Evolutionary conservation across 2,888 invertebrate species (phyloP).

Genomic region (Phrixothrix hirtus): DNA sequence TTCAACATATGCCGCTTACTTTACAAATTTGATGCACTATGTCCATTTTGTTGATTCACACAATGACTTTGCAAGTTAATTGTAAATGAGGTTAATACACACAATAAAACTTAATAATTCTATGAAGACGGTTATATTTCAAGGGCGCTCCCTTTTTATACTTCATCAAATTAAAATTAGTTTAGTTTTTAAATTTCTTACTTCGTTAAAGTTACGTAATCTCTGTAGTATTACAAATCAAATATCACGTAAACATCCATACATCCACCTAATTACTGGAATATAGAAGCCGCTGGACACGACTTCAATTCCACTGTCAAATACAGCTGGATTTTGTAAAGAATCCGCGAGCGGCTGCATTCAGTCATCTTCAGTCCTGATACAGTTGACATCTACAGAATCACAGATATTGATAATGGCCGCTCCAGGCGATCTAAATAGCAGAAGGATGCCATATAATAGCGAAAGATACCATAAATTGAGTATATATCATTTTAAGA

Average conservation of each 20-base stretch:
- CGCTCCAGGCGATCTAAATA: conserved; percentile 37
- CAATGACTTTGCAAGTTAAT: conserved; percentile 29
- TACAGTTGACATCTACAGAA: conserved; percentile 43
- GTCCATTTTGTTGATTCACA: conserved; percentile 26
- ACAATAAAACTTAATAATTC: too few relatives aligned
- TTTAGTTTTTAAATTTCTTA: too few relatives aligned
- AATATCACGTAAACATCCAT: conserved; percentile 41
- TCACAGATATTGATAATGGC: conserved; percentile 44
- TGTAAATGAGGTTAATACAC: conserved; percentile 30
- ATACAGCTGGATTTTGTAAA: conserved; percentile 46
- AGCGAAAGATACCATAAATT: conserved; percentile 28
- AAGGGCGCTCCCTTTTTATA: too few relatives aligned
- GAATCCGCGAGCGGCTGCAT: conserved; percentile 52
- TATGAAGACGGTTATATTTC: conserved; percentile 7
- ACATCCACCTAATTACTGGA: conserved; percentile 49
- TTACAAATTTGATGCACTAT: conserved; percentile 26
- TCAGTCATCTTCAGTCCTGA: conserved; percentile 46
- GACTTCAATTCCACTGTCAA: conserved; percentile 51
- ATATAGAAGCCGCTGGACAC: conserved; percentile 47
- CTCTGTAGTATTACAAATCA: too few relatives aligned
- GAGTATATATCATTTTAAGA: conserved; percentile 25
- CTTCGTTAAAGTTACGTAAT: too few relatives aligned
- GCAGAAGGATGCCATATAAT: conserved; percentile 37
- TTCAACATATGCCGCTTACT: conserved; percentile 27
- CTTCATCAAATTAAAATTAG: too few relatives aligned